Conservation (phyloP, 2,888 invertebrate genomes). For the Arrhopalites spinosus region DNA sequence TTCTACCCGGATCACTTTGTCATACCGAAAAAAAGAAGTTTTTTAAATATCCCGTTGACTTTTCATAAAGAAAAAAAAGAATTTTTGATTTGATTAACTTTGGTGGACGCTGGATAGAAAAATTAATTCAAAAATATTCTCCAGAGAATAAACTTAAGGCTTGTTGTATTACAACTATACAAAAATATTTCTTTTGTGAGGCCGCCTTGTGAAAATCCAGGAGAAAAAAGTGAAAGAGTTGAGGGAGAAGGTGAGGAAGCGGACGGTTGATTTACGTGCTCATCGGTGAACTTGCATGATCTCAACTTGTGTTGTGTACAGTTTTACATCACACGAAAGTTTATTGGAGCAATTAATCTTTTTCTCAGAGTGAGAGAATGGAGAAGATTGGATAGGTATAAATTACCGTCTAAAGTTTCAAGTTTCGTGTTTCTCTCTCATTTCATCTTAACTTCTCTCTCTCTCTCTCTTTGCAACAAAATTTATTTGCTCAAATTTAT, state of each 20-base stretch:
- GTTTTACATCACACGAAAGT: conserved; percentile 24
- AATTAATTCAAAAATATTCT: too few species aligned
- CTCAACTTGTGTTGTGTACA: neutral
- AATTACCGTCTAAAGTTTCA: conserved; percentile 19
- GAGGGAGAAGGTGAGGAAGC: neutral
- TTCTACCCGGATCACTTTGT: too few species aligned
- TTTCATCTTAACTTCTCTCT: neutral
- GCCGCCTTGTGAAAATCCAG: neutral
- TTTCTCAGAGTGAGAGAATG: neutral
- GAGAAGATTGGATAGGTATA: conserved; percentile 19
- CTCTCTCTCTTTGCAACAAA: neutral
- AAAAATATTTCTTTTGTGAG: too few species aligned
- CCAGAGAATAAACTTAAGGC: too few species aligned
- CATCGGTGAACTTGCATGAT: conserved; percentile 28
- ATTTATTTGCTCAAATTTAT: conserved; percentile 27
- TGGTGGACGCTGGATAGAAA: too few species aligned
- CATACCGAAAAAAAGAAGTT: too few species aligned
- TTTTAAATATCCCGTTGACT: neutral
- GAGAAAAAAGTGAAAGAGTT: neutral
- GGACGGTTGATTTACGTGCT: conserved; percentile 22
- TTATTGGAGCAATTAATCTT: conserved; percentile 34
- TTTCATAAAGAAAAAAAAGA: neutral
- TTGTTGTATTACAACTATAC: too few species aligned
- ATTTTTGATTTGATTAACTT: too few species aligned
- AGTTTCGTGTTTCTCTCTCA: neutral